Evolutionary conservation across 1,140 invertebrate species (phyloP), one percentile per base, ranked within the genome.

Genomic region (Drosophila auraria): DNA sequence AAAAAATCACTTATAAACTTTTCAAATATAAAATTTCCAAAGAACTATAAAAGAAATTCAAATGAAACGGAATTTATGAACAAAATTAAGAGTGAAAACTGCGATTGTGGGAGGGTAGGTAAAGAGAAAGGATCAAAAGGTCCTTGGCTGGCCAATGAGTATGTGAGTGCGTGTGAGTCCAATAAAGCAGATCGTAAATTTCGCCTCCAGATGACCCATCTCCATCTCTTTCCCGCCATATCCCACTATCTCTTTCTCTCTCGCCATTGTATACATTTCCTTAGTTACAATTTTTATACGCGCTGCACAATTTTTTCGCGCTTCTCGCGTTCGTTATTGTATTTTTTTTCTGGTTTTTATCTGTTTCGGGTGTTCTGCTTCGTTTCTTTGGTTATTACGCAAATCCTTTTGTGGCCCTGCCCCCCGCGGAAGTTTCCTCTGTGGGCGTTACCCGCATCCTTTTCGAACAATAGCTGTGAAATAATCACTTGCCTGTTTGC

Each of bases 401-500:
- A 81, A 89, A 83, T 89, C 81, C 79, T 76, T 78, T 74, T 80
- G 83, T 77, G 70, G 54, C 56, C 60, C 49, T 20, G 30, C 40
- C 56, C 25, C 45, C 45, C 27, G 33, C 53, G 53, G 38, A 33
- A 62, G 56, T 54, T 69, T 33, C 64, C 54, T 53, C n/a, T 45
- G 47, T 44, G 25, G 49, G 54, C 38, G 27, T 47, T 49, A 15
- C 61, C 56, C 49, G 58, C 62, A 47, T 44, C 45, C 42, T 56
- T 51, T 80, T 17, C 72, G 77, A 83, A 87, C 83, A 87, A 87
- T 83, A 89, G 83, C 84, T 89, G 78, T 87, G 83, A 87, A 87
- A 87, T 89, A 87, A 87, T 87, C 83, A 87, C 83, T 87, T 87
- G 84, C 72, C 82, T 81, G 83, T 89, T 89, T 87, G 81, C 84